Base-by-base conservation (phyloP, 2,797 vertebrate genomes). In the Acrocephalus scirpaceus region DNA sequence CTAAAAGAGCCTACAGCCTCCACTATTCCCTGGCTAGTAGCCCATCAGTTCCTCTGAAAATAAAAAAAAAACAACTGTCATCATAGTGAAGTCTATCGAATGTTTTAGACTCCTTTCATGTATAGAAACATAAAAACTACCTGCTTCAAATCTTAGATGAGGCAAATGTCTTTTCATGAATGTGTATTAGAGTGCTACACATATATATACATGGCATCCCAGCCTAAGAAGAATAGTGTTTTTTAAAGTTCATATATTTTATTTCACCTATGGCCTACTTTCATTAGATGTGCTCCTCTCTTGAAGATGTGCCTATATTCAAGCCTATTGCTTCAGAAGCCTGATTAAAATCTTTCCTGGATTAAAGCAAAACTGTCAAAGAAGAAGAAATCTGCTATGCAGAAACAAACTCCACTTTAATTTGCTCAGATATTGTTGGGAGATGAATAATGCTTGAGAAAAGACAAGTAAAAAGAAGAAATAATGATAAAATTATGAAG, bases 1-100 rank as follows among this genome's bases (percentile, higher is more conserved):
- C 80, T 82, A 26, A 79, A 92, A 94, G 62, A 96, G 89, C 78
- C 50, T 86, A 53, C 64, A 88, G 71, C n/a, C 51, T 95, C 64
- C 47, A 61, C 65, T 83, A 61, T 90, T 82, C 86, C 70, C 71
- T 71, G 71, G 42, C 57, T 95, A 80, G 83, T 69, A 86, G 50
- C 58, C 76, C 89, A 86, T 89, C 58, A 74, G 36, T 88, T 95
- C 67, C 82, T 84, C 78, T 93, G 79, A 57, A 61, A 72, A 75
- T 90, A 53, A 62, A 70, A 92, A 14, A 79, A 45, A 29, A 25
- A 11, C 50, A 82, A 26, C 61, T 40, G 11, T 79, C 60, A 76
- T 73, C 9, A 8, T 25, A 42, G 21, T 36, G 56, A 93, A 48
- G 40, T n/a, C 16, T 95, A 64, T 61, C 3, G 13, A 30, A 29